phyloP scores from a whole-genome alignment of 2,113 vertebrate species.

The Myotis lucifugus region DNA sequence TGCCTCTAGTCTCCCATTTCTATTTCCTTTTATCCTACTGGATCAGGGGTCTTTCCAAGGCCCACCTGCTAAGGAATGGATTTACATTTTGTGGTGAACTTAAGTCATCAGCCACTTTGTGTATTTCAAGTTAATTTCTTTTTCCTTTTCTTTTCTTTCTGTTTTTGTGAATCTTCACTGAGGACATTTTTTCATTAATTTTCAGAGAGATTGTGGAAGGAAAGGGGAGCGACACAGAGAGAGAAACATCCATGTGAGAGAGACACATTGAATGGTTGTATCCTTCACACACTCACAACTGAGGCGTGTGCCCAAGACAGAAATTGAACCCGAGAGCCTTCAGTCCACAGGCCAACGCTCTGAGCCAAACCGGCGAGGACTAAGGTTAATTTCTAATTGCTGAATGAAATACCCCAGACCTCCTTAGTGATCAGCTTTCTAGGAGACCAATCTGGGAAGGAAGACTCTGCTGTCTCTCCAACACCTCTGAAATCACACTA shows the following conservation, averaged over 20 bases:
- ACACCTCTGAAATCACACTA: neutral
- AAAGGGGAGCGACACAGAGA: too few species aligned
- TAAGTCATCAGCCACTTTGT: neutral
- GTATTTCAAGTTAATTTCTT: neutral
- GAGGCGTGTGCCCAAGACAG: too few species aligned
- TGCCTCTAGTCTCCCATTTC: neutral
- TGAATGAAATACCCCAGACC: neutral
- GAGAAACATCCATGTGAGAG: too few species aligned
- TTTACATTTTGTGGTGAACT: neutral
- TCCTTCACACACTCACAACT: too few species aligned
- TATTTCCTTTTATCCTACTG: neutral
- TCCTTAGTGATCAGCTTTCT: neutral
- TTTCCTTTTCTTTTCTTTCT: too few species aligned
- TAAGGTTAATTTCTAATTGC: neutral
- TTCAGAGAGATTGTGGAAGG: too few species aligned
- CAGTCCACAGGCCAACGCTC: too few species aligned
- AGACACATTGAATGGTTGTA: too few species aligned
- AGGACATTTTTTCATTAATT: too few species aligned
- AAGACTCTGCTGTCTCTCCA: neutral
- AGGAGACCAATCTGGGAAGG: neutral
- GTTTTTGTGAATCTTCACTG: too few species aligned
- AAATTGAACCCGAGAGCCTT: too few species aligned
- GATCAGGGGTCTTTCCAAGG: neutral
- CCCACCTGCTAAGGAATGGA: neutral
- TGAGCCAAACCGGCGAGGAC: too few species aligned